Evolutionary conservation across 2,888 invertebrate genomes (phyloP).

Genomic region (Cylindroiulus punctatus): DNA sequence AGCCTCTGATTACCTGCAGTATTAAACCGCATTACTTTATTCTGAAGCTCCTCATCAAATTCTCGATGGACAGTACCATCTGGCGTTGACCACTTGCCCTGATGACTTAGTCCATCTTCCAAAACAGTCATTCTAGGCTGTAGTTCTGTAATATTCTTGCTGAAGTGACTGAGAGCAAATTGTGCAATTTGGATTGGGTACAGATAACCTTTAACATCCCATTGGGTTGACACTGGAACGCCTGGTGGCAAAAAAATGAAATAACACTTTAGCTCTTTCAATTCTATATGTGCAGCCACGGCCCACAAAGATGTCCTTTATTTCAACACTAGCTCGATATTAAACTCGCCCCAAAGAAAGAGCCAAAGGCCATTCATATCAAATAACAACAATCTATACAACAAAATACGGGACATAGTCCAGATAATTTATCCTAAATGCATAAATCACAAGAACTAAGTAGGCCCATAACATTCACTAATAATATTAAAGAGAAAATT

Average conservation of each 20-base stretch:
- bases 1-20: conserved; percentile 59
- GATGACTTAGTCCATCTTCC: conserved; percentile 78
- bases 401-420: too few relatives aligned
- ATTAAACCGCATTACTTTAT: conserved; percentile 56
- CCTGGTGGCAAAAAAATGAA: conserved; percentile 62
- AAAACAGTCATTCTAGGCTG: conserved; percentile 78
- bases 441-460: too few relatives aligned
- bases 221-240: conserved; percentile 95
- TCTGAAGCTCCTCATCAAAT: conserved; percentile 55
- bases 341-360: too few relatives aligned
- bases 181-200: conserved; percentile 99
- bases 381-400: too few relatives aligned
- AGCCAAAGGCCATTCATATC: too few relatives aligned
- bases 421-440: too few relatives aligned
- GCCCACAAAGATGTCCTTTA: too few relatives aligned
- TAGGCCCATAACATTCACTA: too few relatives aligned
- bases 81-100: conserved; percentile 56
- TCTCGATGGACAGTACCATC: conserved; percentile 53
- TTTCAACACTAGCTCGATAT: too few relatives aligned
- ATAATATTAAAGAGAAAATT: too few relatives aligned
- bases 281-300: too few relatives aligned
- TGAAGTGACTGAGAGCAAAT: conserved; percentile 96
- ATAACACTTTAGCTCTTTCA: conserved; percentile 35
- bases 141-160: conserved; percentile 89
- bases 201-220: conserved; percentile 94